phyloP scores from a whole-genome alignment of 1,140 invertebrate species.

The Schlechtendalia chinensis region DNA sequence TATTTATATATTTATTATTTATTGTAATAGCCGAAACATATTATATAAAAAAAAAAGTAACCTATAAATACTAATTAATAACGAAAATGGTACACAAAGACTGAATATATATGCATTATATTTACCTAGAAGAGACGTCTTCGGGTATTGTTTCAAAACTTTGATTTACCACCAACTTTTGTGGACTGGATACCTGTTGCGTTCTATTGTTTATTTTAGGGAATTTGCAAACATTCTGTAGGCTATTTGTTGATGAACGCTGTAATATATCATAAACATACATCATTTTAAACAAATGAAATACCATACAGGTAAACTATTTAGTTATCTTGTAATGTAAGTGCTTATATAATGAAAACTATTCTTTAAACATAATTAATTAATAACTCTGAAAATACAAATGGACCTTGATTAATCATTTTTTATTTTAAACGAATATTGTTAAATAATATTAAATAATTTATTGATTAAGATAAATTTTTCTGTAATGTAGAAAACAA shows the following conservation, averaged over 20 bases:
- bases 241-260: slow-evolving; percentile 38
- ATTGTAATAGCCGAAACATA: too few species aligned
- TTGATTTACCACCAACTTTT: slow-evolving; percentile 23
- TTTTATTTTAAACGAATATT: too few species aligned
- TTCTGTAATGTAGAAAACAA: too few species aligned
- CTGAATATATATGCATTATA: background rate
- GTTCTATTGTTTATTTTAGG: slow-evolving; percentile 44
- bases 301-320: background rate
- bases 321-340: background rate
- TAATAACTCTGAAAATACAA: too few species aligned
- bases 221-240: slow-evolving; percentile 28
- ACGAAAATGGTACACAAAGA: too few species aligned
- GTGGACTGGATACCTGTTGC: slow-evolving; percentile 14
- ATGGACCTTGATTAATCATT: too few species aligned
- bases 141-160: slow-evolving; percentile 45
- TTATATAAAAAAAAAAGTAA: background rate
- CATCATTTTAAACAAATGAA: background rate
- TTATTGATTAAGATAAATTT: too few species aligned
- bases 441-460: too few species aligned
- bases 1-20: too few species aligned
- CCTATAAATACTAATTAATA: background rate
- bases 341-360: too few species aligned
- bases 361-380: too few species aligned
- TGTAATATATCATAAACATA: background rate
- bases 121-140: slow-evolving; percentile 37